Evolutionary conservation across 64 coral and sea anemone genomes (phyloP), one percentile per base, ranked within the genome.

Genomic region (Astreopora myriophthalma): DNA sequence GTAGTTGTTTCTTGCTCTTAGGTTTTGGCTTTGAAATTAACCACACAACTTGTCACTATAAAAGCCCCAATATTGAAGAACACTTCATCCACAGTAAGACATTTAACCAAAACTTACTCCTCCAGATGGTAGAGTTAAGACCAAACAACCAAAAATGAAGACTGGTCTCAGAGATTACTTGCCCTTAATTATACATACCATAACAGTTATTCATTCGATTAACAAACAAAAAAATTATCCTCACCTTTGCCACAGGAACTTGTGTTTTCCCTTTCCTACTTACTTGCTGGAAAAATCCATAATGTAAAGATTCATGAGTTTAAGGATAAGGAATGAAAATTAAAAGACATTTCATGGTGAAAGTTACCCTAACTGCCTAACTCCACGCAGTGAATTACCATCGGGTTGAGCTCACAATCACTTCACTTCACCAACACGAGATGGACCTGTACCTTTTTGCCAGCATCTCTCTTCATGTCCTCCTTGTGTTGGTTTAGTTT

Each of bases 1-100:
- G 72, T 34, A 99, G 44, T 31, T 99, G 94, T 77, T 99, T 99
- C 51, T 99, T 99, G 76, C 90, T 99, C 70, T 99, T 99, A 35
- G 97, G 97, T 36, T 99, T 99, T 16, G 97, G 97, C 97, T 99
- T 55, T 10, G 23, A 91, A 87, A 26, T 61, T 16, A 33, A 78
- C 4, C 39, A 11, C 42, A 46, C 11, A 55, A 16, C 10, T 0
- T 55, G 3, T 14, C 12, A 55, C 13, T 13, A 22, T 17, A 55
- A 55, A 55, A 17, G 13, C 1, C 10, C 3, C 10, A 16, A 16
- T 16, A 3, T 55, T 46, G 42, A 5, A 46, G 11, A 46, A 46
- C 42, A 46, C 17, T 55, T 55, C 51, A 55, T 16, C 17, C 17
- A 10, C 51, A 16, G 16, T 55, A 55, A 3, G 17, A 55, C 51